Evolutionary conservation across 1,140 invertebrate genomes (phyloP).

Genomic region (Drosophila mojavensis): DNA sequence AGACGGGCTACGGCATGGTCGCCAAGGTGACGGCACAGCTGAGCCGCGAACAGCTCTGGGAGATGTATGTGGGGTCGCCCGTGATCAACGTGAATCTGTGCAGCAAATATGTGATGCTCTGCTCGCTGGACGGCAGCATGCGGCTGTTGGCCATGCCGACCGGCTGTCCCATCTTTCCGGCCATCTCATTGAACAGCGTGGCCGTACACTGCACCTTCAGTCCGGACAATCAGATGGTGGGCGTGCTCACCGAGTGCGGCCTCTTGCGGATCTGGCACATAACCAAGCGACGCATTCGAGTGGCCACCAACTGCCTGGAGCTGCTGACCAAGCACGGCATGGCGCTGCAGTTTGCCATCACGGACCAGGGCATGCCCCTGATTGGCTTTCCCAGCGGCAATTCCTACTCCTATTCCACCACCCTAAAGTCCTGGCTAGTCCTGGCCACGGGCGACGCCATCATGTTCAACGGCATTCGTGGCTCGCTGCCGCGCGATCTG

Average conservation of each 20-base stretch:
- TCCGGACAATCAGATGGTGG: constrained; percentile 68
- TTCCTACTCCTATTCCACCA: constrained; percentile 73
- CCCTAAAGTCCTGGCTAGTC: constrained; percentile 76
- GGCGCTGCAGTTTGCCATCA: constrained; percentile 68
- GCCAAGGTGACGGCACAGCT: constrained; percentile 62
- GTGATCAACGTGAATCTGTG: constrained; percentile 80
- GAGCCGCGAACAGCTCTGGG: constrained; percentile 50
- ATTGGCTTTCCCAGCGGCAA: constrained; percentile 72
- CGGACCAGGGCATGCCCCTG: constrained; percentile 78
- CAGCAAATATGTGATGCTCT: constrained; percentile 75
- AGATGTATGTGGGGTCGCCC: constrained; percentile 73
- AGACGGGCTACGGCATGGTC: constrained; percentile 71
- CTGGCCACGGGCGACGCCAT: constrained; percentile 79
- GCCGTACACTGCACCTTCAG: constrained; percentile 79
- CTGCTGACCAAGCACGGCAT: constrained; percentile 63
- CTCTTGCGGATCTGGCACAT: constrained; percentile 77
- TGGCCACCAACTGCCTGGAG: constrained; percentile 68
- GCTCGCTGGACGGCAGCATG: constrained; percentile 77
- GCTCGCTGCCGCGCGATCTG: constrained; percentile 72
- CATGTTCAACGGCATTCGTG: constrained; percentile 71
- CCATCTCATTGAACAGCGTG: constrained; percentile 65
- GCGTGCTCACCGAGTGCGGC: constrained; percentile 76
- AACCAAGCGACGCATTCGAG: constrained; percentile 23
- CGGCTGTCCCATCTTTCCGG: constrained; percentile 70
- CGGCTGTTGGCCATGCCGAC: constrained; percentile 70